Evolutionary conservation across 2,797 vertebrate species (phyloP).

Genomic region (Chloroceryle inda): DNA sequence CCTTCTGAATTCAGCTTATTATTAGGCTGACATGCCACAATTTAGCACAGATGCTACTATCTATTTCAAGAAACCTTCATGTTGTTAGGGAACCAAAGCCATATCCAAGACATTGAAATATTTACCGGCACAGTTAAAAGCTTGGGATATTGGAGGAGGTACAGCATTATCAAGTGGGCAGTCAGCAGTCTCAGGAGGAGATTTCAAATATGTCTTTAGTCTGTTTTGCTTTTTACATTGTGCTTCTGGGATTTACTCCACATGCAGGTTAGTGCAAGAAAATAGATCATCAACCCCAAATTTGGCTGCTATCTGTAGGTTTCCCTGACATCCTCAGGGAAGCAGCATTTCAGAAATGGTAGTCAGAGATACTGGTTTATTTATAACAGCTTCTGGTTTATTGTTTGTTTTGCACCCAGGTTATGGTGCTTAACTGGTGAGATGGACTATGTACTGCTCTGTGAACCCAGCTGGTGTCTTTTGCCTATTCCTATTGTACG

Average conservation of each 20-base stretch:
- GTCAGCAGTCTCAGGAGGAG: neutral
- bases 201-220: neutral
- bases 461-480: neutral
- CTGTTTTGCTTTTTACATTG: neutral
- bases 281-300: neutral
- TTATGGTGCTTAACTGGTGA: neutral
- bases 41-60: neutral
- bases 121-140: neutral
- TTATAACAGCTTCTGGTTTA: neutral
- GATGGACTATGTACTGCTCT: neutral
- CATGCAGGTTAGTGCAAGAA: neutral
- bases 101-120: neutral
- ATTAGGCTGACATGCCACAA: neutral
- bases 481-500: neutral
- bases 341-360: neutral
- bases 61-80: neutral
- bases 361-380: neutral
- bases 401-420: neutral
- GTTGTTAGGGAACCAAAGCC: neutral
- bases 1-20: neutral
- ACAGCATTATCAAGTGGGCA: neutral
- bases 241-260: constrained; percentile 6
- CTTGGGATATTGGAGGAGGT: neutral
- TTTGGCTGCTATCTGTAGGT: neutral
- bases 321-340: neutral